Conservation (phyloP, 2,797 vertebrate genomes). For the Dallia pectoralis region DNA sequence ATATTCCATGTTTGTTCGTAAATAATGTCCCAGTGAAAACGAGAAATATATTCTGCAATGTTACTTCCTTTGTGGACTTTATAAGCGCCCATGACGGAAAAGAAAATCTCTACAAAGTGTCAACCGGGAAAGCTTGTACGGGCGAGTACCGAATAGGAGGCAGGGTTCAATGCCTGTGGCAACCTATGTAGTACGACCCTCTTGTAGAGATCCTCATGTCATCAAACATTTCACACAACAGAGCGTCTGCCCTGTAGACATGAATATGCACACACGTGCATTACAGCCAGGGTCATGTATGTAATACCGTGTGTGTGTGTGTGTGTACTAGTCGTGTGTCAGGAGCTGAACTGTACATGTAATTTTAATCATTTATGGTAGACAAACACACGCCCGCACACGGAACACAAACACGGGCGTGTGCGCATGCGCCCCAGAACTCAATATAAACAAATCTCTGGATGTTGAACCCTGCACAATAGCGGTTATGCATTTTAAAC, state of each 20-base stretch:
- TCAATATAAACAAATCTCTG: not conserved
- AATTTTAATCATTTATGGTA: not conserved
- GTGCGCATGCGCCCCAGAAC: not conserved
- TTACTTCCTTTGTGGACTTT: too few relatives aligned
- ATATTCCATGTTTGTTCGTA: not conserved
- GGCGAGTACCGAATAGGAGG: too few relatives aligned
- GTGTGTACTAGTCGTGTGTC: not conserved
- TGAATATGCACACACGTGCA: too few relatives aligned
- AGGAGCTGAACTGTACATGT: not conserved
- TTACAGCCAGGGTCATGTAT: too few relatives aligned
- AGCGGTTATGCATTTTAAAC: not conserved
- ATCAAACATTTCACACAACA: too few relatives aligned
- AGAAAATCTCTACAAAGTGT: not conserved
- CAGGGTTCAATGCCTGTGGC: conserved; percentile 6
- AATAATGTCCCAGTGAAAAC: not conserved
- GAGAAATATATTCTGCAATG: not conserved
- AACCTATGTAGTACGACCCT: conserved; percentile 4
- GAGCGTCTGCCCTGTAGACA: too few relatives aligned
- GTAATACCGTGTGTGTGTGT: not conserved
- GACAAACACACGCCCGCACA: not conserved
- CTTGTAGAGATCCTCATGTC: conserved; percentile 36
- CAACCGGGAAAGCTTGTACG: not conserved
- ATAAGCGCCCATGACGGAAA: too few relatives aligned
- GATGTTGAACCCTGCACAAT: not conserved
- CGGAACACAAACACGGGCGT: not conserved